Evolutionary conservation across 30 jellyfish, hydroid and myxozoan genomes (phyloP), one percentile per base, ranked within the genome.

Genomic region (Nemopilema nomurai): DNA sequence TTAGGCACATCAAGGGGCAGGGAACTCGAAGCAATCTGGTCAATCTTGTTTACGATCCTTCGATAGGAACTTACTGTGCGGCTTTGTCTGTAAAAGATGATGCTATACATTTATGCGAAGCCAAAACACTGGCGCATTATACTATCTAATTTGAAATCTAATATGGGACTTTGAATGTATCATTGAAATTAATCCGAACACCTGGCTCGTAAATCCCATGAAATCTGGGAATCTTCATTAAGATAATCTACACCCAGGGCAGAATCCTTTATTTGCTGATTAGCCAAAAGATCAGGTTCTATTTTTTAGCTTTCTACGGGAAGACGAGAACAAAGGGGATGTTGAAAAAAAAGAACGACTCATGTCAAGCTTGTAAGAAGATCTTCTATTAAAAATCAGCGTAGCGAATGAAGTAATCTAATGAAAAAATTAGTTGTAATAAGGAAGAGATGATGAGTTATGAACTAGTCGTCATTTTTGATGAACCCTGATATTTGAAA

Each of bases 151-250:
- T 77, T 52, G 32, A 33, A 25, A 33, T 79, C 81, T 29, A 66
- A 79, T 79, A 52, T 62, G 53, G 65, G 64, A 41, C 33, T 79
- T 79, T 65, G 53, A 79, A 79, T 30, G 81, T 79, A 79, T 79
- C 89, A 62, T 79, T 79, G 81, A 79, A 65, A 79, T 32, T 63
- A 68, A 49, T 66, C 72, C 52, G 31, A 28, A 70, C 89, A 79
- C 89, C 89, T 79, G 89, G 81, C 81, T 30, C 24, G 78, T 52
- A 79, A 67, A 63, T 41, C 81, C 33, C 64, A 79, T 79, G 24
- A 64, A 79, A 79, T 66, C 81, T 0, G 52, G 63, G 81, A 51
- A 29, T 79, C 65, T 79, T 33, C 63, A 79, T 66, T 51, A 64
- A 41, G 49, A 18, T 64, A 79, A 79, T 79, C 89, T 63, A 69